Conservation (phyloP, 1,140 invertebrate genomes). For the Pseudomyrmex concolor region DNA sequence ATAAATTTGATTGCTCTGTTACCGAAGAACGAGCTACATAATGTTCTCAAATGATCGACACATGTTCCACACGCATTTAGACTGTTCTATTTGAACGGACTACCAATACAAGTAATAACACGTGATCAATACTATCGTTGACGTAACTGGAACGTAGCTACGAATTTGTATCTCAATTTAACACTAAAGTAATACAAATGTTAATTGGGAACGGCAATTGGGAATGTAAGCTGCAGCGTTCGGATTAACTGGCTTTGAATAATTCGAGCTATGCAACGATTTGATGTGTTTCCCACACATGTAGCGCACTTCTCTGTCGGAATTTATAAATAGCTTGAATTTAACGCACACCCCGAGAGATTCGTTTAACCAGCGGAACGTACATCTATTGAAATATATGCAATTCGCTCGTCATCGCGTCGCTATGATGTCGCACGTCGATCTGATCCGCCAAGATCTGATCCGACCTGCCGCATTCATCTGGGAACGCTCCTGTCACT, state of each 20-base stretch:
- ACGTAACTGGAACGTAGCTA: neutral
- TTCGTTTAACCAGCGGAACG: conserved; percentile 16
- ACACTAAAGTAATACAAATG: conserved; percentile 14
- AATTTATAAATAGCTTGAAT: conserved; percentile 38
- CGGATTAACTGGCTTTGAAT: neutral
- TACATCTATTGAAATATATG: conserved; percentile 23
- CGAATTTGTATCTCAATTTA: neutral
- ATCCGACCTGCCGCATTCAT: conserved; percentile 12
- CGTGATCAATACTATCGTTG: neutral
- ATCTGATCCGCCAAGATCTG: conserved; percentile 16
- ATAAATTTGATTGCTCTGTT: too few relatives aligned
- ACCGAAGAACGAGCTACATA: too few relatives aligned
- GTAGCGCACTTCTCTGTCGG: neutral
- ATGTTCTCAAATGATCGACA: too few relatives aligned
- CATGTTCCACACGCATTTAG: too few relatives aligned
- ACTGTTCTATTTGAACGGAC: neutral
- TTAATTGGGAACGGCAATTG: conserved; percentile 7
- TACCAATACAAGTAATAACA: conserved; percentile 10
- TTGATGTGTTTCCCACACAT: neutral
- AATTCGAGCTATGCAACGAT: neutral
- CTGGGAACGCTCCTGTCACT: conserved; percentile 28
- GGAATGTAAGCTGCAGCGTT: neutral
- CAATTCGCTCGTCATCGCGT: conserved; percentile 17
- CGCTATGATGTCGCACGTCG: conserved; percentile 4
- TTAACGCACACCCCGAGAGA: neutral